Evolutionary conservation across 2,888 invertebrate genomes (phyloP).

Genomic region (Capitulum mitella): DNA sequence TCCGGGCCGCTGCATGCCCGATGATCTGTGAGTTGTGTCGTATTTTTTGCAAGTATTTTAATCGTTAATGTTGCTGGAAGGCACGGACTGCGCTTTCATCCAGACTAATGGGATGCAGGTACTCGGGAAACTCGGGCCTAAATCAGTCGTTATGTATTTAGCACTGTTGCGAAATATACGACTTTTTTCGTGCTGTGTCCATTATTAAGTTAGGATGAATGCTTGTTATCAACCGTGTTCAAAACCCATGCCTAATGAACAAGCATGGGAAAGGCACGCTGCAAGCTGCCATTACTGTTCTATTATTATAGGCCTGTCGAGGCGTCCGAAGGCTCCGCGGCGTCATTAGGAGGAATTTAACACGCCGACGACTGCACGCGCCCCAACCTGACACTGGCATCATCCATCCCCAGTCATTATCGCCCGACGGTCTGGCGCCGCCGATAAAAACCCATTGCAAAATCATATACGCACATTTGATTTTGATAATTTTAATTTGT

Average conservation of each 20-base stretch:
- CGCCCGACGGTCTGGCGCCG: background rate
- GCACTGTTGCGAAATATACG: background rate
- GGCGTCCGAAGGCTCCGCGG: background rate
- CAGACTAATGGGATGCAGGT: background rate
- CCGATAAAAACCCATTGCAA: background rate
- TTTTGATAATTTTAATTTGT: background rate
- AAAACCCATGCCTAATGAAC: background rate
- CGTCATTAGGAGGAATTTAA: slow-evolving; percentile 13
- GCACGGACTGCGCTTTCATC: background rate
- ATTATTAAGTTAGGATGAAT: background rate
- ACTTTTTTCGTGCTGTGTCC: background rate
- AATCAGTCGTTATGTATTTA: slow-evolving; percentile 7
- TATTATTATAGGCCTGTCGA: background rate
- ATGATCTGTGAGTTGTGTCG: background rate
- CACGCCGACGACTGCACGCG: background rate
- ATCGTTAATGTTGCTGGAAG: background rate
- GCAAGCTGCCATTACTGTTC: slow-evolving; percentile 4
- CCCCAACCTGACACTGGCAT: background rate
- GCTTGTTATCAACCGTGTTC: slow-evolving; percentile 8
- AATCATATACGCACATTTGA: background rate
- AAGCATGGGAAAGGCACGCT: background rate
- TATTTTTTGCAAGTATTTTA: background rate
- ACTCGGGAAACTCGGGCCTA: background rate
- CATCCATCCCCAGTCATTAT: background rate
- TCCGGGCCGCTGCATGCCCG: background rate